Evolutionary conservation across 2,888 invertebrate species (phyloP).

Genomic region (Leptogaster cylindrica): DNA sequence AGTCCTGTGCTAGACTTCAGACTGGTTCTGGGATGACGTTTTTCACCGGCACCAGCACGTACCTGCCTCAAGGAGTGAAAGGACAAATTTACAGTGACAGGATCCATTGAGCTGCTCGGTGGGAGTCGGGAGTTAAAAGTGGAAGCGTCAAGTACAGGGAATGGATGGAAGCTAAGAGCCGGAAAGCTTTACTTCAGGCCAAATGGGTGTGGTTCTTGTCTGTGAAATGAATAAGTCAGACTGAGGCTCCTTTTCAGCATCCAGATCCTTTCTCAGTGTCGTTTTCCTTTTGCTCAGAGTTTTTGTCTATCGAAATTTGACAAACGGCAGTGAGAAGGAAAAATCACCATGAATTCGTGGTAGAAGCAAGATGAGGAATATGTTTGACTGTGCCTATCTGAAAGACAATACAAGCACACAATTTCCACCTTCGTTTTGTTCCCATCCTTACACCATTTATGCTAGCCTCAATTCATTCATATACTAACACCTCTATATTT

Average conservation of each 20-base stretch:
- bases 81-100: neutral
- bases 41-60: no score
- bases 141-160: neutral
- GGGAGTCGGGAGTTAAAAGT: neutral
- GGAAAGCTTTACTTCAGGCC: neutral
- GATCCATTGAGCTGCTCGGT: neutral
- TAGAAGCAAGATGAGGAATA: slow-evolving; percentile 1
- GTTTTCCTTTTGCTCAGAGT: neutral
- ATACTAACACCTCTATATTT: no score
- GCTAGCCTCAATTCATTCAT: no score
- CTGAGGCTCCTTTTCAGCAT: neutral
- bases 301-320: slow-evolving; percentile 17
- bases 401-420: slow-evolving; percentile 12
- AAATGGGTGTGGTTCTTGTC: slow-evolving; percentile 30
- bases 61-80: neutral
- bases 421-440: neutral
- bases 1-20: no score
- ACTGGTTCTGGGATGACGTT: no score
- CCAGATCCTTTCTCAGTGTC: neutral
- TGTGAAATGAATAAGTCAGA: slow-evolving; percentile 1
- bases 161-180: neutral
- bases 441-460: no score
- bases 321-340: neutral
- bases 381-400: neutral
- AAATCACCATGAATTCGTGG: neutral